A percentile compares a stretch with the other conserved stretches of the same genome.
Evolutionary conservation across 2,888 invertebrate genomes (phyloP).

Genomic region (Peribatodes rhomboidaria): DNA sequence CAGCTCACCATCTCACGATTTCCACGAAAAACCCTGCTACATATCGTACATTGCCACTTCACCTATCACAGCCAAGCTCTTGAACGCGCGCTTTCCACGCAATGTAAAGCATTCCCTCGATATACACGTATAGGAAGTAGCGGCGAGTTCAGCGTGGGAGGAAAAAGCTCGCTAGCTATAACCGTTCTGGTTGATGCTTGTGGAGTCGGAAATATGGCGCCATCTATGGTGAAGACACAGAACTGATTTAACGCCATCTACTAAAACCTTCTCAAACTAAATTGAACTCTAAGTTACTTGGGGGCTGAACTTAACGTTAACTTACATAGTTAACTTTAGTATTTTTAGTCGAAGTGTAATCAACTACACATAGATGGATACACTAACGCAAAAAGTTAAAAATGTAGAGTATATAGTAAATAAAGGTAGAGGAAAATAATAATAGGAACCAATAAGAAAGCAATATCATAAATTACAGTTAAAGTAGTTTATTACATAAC

Average conservation of each 20-base stretch:
- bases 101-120: slow-evolving; percentile 51
- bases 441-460: too few relatives aligned
- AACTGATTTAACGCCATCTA: slow-evolving; percentile 61
- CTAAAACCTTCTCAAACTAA: slow-evolving; percentile 23
- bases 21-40: not conserved
- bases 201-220: slow-evolving; percentile 43
- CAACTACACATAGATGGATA: slow-evolving; percentile 1
- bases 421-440: too few relatives aligned
- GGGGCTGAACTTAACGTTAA: not conserved
- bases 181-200: slow-evolving; percentile 38
- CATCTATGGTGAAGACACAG: slow-evolving; percentile 45
- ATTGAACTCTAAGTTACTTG: slow-evolving; percentile 22
- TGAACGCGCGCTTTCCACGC: slow-evolving; percentile 40
- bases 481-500: too few relatives aligned
- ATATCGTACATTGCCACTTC: slow-evolving; percentile 46
- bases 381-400: not conserved
- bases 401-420: too few relatives aligned
- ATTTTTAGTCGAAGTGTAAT: not conserved
- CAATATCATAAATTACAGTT: too few relatives aligned
- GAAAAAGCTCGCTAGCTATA: slow-evolving; percentile 56
- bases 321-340: not conserved
- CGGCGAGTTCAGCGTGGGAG: slow-evolving; percentile 31
- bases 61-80: not conserved
- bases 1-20: slow-evolving; percentile 58
- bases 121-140: slow-evolving; percentile 4